These are phyloP conservation scores for Enteromius fasciolatus DNA, from an alignment of 2,797 vertebrate genomes.

Conservation along the genomic window DNA sequence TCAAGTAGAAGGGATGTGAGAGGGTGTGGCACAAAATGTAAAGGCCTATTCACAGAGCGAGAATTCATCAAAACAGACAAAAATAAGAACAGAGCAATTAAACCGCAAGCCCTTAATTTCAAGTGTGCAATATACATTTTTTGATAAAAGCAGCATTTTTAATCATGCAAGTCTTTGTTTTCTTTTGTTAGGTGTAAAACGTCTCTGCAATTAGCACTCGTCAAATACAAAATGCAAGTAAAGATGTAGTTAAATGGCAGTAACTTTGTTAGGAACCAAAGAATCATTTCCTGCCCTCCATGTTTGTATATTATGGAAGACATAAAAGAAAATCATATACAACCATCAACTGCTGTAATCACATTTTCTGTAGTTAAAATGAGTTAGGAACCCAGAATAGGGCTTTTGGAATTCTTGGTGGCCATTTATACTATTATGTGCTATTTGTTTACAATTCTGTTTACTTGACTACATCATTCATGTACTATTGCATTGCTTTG, in stretches of 20 bases:
- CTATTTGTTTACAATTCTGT: not conserved
- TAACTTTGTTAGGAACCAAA: not conserved
- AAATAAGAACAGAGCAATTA: not conserved
- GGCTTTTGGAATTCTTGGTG: not conserved
- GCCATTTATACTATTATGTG: not conserved
- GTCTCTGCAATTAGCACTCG: not conserved
- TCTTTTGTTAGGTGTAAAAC: not conserved
- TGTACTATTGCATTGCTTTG: not conserved
- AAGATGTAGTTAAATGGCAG: not conserved
- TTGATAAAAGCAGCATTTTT: not conserved
- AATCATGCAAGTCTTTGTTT: not conserved
- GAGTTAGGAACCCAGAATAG: not conserved
- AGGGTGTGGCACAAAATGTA: conserved; percentile 1
- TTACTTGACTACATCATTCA: conserved; percentile 6
- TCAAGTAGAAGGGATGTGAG: not conserved
- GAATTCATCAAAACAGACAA: not conserved
- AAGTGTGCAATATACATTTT: not conserved
- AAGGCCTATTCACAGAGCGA: not conserved
- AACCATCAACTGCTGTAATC: not conserved
- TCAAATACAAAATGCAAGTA: no score
- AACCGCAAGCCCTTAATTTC: not conserved
- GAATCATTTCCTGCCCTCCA: not conserved
- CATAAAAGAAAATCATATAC: not conserved
- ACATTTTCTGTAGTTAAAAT: not conserved
- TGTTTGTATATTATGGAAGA: not conserved